Percentiles rank a stretch among this genome's conserved stretches.
Conservation (phyloP, 2,797 vertebrate genomes). For the Emys orbicularis region DNA sequence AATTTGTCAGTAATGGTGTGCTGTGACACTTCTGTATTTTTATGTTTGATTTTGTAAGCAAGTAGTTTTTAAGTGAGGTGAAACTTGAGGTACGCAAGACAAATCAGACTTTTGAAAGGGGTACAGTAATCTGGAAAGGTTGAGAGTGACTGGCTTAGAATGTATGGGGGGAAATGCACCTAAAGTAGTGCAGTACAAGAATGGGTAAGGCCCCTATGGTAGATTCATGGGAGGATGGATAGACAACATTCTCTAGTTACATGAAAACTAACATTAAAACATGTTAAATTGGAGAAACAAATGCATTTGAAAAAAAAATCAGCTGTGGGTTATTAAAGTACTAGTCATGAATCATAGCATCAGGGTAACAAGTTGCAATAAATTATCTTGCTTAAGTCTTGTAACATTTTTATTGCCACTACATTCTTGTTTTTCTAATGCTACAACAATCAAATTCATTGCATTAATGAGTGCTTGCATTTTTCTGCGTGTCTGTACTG, state of each 20-base stretch:
- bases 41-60: no score
- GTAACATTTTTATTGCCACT: not conserved
- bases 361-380: conserved; percentile 35
- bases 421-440: not conserved
- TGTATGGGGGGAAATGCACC: no score
- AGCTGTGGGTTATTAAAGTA: not conserved
- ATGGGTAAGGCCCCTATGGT: not conserved
- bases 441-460: not conserved
- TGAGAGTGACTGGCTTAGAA: not conserved
- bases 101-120: no score
- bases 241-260: not conserved
- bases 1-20: no score
- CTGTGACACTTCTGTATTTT: no score
- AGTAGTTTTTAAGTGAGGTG: no score
- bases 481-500: not conserved
- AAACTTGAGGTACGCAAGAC: no score
- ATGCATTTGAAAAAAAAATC: conserved; percentile 1
- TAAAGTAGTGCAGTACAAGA: not conserved
- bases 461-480: not conserved
- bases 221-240: not conserved
- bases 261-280: not conserved
- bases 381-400: conserved; percentile 22
- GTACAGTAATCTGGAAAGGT: no score
- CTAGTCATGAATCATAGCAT: conserved; percentile 34
- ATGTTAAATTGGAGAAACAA: not conserved